phyloP scores from a whole-genome alignment of 2,888 invertebrate genomes.

The Platerodrilus igneus region DNA sequence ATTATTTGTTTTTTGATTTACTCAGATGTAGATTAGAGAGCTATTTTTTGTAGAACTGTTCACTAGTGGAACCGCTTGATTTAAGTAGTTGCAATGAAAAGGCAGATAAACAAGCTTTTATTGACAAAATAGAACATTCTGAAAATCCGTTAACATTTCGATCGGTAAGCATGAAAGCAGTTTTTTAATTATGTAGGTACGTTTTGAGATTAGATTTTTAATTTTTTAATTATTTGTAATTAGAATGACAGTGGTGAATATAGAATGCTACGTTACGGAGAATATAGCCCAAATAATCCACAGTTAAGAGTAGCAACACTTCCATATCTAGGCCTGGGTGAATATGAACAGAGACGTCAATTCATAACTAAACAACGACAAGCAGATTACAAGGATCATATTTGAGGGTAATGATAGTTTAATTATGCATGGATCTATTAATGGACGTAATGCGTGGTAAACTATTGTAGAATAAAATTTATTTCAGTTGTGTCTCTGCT shows the following conservation, averaged over 20 bases:
- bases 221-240: constrained; percentile 10
- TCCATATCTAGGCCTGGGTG: constrained; percentile 56
- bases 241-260: constrained; percentile 38
- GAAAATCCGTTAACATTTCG: constrained; percentile 40
- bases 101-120: constrained; percentile 40
- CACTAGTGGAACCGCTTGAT: constrained; percentile 41
- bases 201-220: no score
- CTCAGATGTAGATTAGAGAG: constrained; percentile 26
- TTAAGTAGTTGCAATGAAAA: constrained; percentile 40
- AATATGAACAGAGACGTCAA: constrained; percentile 55
- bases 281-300: constrained; percentile 61
- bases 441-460: no score
- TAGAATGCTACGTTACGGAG: constrained; percentile 56
- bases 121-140: constrained; percentile 38
- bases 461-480: no score
- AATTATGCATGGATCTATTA: constrained; percentile 11
- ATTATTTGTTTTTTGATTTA: constrained; percentile 18
- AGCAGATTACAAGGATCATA: constrained; percentile 55
- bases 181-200: constrained; percentile 26
- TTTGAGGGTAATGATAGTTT: constrained; percentile 48
- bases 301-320: constrained; percentile 50
- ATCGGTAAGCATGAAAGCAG: constrained; percentile 47
- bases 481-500: no score
- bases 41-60: constrained; percentile 40
- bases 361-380: constrained; percentile 52